Percentiles rank a stretch among this genome's conserved stretches.
Conservation (phyloP, 2,888 invertebrate genomes). For the Ophion ellenae region DNA sequence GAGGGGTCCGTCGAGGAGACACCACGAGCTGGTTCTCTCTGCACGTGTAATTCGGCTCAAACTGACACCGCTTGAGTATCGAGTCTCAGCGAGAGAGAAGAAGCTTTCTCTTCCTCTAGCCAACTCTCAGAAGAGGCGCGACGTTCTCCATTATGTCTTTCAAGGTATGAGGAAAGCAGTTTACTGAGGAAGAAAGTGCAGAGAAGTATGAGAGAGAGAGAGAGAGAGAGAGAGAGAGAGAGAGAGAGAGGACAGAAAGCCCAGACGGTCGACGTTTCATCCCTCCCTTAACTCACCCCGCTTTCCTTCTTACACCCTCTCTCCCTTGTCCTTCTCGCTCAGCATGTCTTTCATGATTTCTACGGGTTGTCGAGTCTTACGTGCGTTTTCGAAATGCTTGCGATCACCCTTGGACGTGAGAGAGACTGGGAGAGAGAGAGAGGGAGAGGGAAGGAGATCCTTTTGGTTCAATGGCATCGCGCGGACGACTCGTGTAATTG, state of each 20-base stretch:
- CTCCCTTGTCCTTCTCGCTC: conserved; percentile 7
- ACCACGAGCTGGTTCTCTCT: conserved; percentile 37
- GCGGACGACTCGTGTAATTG: conserved; percentile 58
- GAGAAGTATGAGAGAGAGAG: not conserved
- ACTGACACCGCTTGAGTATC: conserved; percentile 61
- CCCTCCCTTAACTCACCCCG: conserved; percentile 10
- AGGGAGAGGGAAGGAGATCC: not conserved
- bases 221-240: not conserved
- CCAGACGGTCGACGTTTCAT: conserved; percentile 48
- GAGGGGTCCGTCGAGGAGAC: conserved; percentile 28
- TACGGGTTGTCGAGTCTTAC: conserved; percentile 45
- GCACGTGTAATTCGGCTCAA: conserved; percentile 57
- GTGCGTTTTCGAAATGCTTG: conserved; percentile 70
- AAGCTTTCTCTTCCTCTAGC: conserved; percentile 7
- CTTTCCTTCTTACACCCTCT: conserved; percentile 21
- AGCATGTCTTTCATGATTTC: conserved; percentile 40
- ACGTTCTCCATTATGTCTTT: conserved; percentile 55
- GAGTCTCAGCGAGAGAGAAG: conserved; percentile 29
- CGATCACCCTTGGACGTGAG: conserved; percentile 68
- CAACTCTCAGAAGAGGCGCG: conserved; percentile 12
- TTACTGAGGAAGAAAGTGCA: conserved; percentile 29
- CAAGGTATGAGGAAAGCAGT: conserved; percentile 55
- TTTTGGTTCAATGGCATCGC: conserved; percentile 40
- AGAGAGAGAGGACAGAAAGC: not conserved
- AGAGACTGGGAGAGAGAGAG: not conserved